Evolutionary conservation across 2,797 vertebrate species (phyloP), one percentile per base, ranked within the genome.

Genomic region (Lagorchestes hirsutus): DNA sequence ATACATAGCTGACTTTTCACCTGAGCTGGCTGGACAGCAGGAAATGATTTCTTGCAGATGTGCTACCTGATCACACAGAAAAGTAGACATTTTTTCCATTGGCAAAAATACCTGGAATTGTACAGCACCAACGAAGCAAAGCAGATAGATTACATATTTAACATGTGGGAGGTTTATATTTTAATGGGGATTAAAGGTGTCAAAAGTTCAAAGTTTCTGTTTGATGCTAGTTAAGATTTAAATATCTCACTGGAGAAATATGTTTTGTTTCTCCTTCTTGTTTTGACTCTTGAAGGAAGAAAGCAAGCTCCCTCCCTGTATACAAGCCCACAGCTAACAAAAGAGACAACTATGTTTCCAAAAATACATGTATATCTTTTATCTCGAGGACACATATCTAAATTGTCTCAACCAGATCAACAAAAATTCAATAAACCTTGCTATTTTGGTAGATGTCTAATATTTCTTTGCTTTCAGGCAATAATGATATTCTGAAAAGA

Each of bases 21-120:
- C 97, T 57, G 82, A 94, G 93, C 3, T 1, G 55, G 55, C 54
- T 90, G 58, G 90, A 93, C 91, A 97, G 67, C 24, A 94, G 91
- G 54, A 96, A 95, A 54, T 87, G 96, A 50, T 94, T 96, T 18
- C 59, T 97, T 82, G 28, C 31, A 97, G 96, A 97, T 95, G 87
- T 59, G 87, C 94, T 95, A 94, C 92, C 97, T 97, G 3, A 59
- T 97, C 93, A 96, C 96, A 93, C 95, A 96, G 95, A 97, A 97
- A 97, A 97, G 87, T 91, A 96, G 58, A 96, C 94, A 90, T 93
- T 97, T 96, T 94, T 29, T 10, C 52, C 93, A 95, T 93, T 93
- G 92, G 93, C 93, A 97, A 97, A 74, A 97, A 97, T 97, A 97
- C 97, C 97, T 98, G 97, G 97, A 97, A 95, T 97, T 96, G 93